phyloP scores from a whole-genome alignment of 2,113 vertebrate genomes.

The Camelus bactrianus region DNA sequence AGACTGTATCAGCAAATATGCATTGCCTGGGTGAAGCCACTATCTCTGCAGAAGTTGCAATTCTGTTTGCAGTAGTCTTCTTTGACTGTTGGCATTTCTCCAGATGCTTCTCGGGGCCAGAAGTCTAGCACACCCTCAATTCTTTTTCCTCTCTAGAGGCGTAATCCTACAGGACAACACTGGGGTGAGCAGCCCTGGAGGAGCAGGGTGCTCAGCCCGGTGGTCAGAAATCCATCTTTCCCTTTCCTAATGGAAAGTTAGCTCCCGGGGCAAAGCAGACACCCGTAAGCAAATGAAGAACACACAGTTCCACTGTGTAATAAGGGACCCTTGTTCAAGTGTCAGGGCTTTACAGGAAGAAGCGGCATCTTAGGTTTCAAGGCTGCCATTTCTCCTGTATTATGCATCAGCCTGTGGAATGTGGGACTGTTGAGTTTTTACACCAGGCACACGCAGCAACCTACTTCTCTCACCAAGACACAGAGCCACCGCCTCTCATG shows the following conservation, averaged over 20 bases:
- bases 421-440: not conserved
- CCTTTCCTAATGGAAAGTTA: constrained; percentile 29
- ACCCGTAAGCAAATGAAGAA: constrained; percentile 1
- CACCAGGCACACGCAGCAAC: not conserved
- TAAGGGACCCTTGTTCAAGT: not conserved
- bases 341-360: not conserved
- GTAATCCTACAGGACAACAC: not conserved
- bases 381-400: not conserved
- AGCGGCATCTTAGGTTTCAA: not conserved
- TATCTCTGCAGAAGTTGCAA: not conserved
- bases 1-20: constrained; percentile 7
- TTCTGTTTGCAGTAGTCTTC: not conserved
- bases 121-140: not conserved
- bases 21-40: not conserved
- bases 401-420: not conserved
- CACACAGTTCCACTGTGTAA: not conserved
- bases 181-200: not conserved
- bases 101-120: not conserved
- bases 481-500: not conserved
- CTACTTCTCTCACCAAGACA: not conserved
- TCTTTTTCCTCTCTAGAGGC: constrained; percentile 34
- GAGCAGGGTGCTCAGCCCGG: not conserved
- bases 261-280: not conserved
- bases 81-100: constrained; percentile 33
- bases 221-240: constrained; percentile 41